These are phyloP conservation scores for Coreius guichenoti DNA, from an alignment of 2,797 vertebrate genomes.

Conservation along the genomic window DNA sequence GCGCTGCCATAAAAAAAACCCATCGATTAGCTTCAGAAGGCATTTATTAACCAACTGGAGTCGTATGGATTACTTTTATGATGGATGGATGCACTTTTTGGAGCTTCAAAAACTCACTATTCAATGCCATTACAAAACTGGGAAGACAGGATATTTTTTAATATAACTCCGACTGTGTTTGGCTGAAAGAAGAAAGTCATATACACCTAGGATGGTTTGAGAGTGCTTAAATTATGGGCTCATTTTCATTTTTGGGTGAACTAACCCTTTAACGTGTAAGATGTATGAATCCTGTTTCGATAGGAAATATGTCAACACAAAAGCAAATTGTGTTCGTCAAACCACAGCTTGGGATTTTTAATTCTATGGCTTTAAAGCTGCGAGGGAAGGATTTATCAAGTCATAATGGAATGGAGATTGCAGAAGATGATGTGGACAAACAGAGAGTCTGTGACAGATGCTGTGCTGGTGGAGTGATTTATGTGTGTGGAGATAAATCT, in stretches of 20 bases:
- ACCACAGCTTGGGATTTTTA: slow-evolving; percentile 33
- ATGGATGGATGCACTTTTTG: neutral
- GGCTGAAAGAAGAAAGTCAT: too few species aligned
- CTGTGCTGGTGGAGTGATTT: slow-evolving; percentile 50
- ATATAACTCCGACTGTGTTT: too few species aligned
- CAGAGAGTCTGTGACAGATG: slow-evolving; percentile 35
- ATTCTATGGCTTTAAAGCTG: slow-evolving; percentile 48
- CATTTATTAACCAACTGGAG: neutral
- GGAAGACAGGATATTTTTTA: too few species aligned
- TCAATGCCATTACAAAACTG: too few species aligned
- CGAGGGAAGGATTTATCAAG: slow-evolving; percentile 28
- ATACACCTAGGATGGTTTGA: too few species aligned
- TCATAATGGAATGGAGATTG: slow-evolving; percentile 48
- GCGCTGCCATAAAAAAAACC: neutral
- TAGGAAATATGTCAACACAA: slow-evolving; percentile 11
- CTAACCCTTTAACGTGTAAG: neutral
- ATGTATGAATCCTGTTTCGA: neutral
- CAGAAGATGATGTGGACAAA: slow-evolving; percentile 32
- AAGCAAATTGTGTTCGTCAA: neutral
- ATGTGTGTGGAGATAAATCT: slow-evolving; percentile 43
- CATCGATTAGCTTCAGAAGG: neutral
- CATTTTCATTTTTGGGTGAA: neutral
- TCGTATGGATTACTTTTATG: neutral
- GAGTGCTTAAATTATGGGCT: neutral
- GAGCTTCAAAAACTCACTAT: too few species aligned